phyloP scores from a whole-genome alignment of 2,797 vertebrate species.

The Carapus acus region DNA sequence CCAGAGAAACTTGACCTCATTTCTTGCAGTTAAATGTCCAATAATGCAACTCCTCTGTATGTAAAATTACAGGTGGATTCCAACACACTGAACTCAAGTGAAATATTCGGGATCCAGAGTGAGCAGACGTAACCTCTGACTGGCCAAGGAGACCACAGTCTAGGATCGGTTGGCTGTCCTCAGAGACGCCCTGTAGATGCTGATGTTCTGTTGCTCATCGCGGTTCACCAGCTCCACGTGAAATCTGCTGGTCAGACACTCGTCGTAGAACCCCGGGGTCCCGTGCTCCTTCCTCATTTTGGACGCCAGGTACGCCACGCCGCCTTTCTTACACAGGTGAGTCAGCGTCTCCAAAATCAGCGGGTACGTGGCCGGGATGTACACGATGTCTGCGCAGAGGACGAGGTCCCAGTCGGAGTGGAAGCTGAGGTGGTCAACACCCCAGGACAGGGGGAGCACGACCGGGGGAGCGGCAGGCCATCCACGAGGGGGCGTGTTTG shows the following conservation, averaged over 20 bases:
- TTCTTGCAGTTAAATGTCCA: no score
- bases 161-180: constrained; percentile 26
- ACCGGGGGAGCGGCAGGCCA: constrained; percentile 52
- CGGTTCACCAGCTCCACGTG: constrained; percentile 65
- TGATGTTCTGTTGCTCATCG: constrained; percentile 72
- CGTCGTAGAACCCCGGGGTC: constrained; percentile 72
- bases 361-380: constrained; percentile 74
- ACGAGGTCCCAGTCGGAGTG: constrained; percentile 78
- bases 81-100: no score
- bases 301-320: constrained; percentile 73
- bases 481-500: constrained; percentile 64
- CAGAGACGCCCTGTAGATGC: constrained; percentile 74
- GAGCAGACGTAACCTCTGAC: no score
- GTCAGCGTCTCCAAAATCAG: constrained; percentile 75
- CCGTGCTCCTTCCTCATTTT: constrained; percentile 78
- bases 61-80: no score
- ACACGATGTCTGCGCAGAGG: constrained; percentile 81
- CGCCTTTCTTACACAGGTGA: constrained; percentile 69
- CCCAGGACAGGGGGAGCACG: constrained; percentile 78
- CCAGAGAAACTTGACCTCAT: no score
- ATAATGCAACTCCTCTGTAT: no score
- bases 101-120: no score
- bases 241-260: constrained; percentile 71
- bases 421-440: constrained; percentile 73
- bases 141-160: no score